Evolutionary conservation across 2,888 invertebrate genomes (phyloP), one percentile per base, ranked within the genome.

Genomic region (Eupithecia inturbata): DNA sequence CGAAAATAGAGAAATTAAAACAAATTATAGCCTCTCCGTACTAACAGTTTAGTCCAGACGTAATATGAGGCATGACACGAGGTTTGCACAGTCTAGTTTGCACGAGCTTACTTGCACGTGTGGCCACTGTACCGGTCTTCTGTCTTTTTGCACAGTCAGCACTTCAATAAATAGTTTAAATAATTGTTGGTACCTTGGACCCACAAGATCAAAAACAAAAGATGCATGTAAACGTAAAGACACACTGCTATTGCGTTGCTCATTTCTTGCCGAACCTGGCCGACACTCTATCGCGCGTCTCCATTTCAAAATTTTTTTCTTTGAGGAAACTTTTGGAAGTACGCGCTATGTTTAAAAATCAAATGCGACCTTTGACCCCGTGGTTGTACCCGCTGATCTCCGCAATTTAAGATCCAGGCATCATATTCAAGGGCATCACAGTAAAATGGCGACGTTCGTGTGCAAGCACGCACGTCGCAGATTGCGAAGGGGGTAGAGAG

Each of bases 401-500:
- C 9, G 26, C 57, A 57, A 14, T 57, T 26, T 26, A 53, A 53
- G 49, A 26, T 3, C 26, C 10, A 22, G 14, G 22, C 57, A 12
- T 57, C 57, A 57, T 57, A 57, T 57, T 26, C 57, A 26, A 22
- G 12, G 12, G 22, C 57, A 14, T 26, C 22, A 1, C 60, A 31
- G 62, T 62, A 3, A 31, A 31, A 19, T 33, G n/a, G 67, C 19
- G 62, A 7, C 26, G 22, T 33, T n/a, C 31, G 49, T 64, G 49
- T 49, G 45, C 6, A 36, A 26, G 64, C 36, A 28, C 22, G n/a
- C 45, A 39, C 66, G 36, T 57, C 53, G 22, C 53, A 71, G 64
- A 66, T 71, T 71, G 53, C 70, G 49, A 57, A 22, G 70, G 70
- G 63, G 66, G 45, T 53, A 53, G 33, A 53, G 66, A 71, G 64